Conservation (phyloP, 1,140 invertebrate species). For the Orius insidiosus region DNA sequence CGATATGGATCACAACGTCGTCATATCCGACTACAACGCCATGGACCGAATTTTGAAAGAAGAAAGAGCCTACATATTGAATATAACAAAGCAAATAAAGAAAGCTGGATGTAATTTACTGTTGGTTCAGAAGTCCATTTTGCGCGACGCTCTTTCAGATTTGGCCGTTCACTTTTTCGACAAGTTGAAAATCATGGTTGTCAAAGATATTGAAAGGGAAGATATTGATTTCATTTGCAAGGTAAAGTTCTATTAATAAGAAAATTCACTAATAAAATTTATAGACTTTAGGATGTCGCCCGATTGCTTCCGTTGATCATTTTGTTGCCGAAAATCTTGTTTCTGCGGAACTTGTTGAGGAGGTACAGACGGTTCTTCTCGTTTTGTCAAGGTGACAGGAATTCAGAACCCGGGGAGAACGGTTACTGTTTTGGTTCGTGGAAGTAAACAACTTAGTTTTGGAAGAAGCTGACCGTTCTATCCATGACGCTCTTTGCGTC, state of each 20-base stretch:
- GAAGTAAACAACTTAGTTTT: slow-evolving; percentile 93
- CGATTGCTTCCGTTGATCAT: slow-evolving; percentile 97
- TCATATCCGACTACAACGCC: slow-evolving; percentile 95
- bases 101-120: slow-evolving; percentile 96
- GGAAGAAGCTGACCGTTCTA: slow-evolving; percentile 86
- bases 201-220: slow-evolving; percentile 95
- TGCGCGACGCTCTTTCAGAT: slow-evolving; percentile 93
- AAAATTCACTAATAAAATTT: slow-evolving; percentile 10
- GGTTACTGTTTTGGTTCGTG: slow-evolving; percentile 83
- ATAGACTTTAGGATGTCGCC: slow-evolving; percentile 74
- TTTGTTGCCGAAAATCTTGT: slow-evolving; percentile 84
- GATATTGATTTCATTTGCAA: slow-evolving; percentile 97
- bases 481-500: slow-evolving; percentile 97
- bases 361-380: slow-evolving; percentile 77
- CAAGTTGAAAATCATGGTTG: slow-evolving; percentile 98
- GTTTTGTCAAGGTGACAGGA: slow-evolving; percentile 90
- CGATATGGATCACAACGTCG: slow-evolving; percentile 97
- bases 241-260: slow-evolving; percentile 23
- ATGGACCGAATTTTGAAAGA: slow-evolving; percentile 99
- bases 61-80: slow-evolving; percentile 93
- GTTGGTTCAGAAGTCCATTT: slow-evolving; percentile 95
- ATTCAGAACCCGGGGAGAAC: slow-evolving; percentile 77
- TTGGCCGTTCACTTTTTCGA: slow-evolving; percentile 94
- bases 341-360: slow-evolving; percentile 86
- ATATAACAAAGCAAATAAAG: slow-evolving; percentile 98